Evolutionary conservation across 2,113 vertebrate species (phyloP).

Genomic region (Sitta europaea): DNA sequence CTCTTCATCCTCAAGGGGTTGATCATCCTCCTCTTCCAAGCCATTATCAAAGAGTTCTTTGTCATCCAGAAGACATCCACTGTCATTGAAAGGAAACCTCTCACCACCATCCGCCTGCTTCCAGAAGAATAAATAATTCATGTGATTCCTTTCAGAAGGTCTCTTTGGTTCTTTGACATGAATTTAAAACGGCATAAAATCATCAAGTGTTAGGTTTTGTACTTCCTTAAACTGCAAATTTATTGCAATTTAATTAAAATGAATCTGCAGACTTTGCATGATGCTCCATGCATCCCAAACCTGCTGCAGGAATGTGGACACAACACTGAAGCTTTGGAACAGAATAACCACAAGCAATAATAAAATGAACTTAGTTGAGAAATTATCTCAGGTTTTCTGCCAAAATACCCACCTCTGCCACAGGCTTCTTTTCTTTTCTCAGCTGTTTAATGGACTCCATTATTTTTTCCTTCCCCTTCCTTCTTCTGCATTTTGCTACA

Average conservation of each 20-base stretch:
- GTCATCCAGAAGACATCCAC: slow-evolving; percentile 86
- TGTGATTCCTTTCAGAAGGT: background rate
- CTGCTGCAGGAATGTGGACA: background rate
- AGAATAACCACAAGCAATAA: background rate
- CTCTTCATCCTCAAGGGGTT: slow-evolving; percentile 74
- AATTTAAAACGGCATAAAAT: background rate
- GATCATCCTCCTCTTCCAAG: slow-evolving; percentile 70
- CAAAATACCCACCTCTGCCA: slow-evolving; percentile 53
- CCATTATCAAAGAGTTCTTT: slow-evolving; percentile 89
- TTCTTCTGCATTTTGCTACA: slow-evolving; percentile 66
- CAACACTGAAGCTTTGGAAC: background rate
- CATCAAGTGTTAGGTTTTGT: rapidly evolving
- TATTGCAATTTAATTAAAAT: background rate
- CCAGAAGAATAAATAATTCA: background rate
- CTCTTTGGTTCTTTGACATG: background rate
- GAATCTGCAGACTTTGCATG: background rate
- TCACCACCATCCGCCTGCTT: slow-evolving; percentile 36
- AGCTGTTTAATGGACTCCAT: slow-evolving; percentile 55
- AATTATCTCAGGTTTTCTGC: background rate
- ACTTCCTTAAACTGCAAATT: background rate
- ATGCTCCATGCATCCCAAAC: background rate
- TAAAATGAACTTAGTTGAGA: background rate
- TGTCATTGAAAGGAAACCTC: slow-evolving; percentile 78
- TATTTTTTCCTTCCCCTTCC: slow-evolving; percentile 63
- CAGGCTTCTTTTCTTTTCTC: slow-evolving; percentile 66